Percentiles rank a stretch among this genome's conserved stretches.
These are phyloP conservation scores for Microdon myrmicae DNA, from an alignment of 2,888 invertebrate genomes.

Conservation along the genomic window DNA sequence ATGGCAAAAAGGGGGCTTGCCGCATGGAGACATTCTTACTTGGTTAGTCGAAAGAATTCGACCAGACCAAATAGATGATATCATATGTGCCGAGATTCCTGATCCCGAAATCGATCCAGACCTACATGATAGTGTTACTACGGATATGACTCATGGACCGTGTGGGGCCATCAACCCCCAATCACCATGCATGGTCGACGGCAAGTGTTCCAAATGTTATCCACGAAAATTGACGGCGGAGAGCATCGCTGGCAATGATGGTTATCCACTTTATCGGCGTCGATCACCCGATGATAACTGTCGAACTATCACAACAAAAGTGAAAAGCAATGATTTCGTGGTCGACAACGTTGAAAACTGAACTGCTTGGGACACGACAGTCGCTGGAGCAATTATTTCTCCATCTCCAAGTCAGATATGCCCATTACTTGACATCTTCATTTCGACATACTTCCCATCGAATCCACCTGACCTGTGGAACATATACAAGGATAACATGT, in stretches of 20 bases:
- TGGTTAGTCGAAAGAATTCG: constrained; percentile 1
- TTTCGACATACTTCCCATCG: no score
- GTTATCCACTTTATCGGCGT: constrained; percentile 47
- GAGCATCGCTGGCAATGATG: constrained; percentile 58
- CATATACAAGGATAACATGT: no score
- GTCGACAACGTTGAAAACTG: no score
- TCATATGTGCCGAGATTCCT: neutral
- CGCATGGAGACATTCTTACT: constrained; percentile 2
- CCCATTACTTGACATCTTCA: no score
- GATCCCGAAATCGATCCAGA: neutral
- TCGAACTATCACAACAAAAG: constrained; percentile 27
- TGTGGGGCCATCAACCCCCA: constrained; percentile 46
- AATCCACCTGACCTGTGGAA: no score
- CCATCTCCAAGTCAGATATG: no score
- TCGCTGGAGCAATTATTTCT: no score
- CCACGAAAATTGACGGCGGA: constrained; percentile 53
- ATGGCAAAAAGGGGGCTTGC: constrained; percentile 1
- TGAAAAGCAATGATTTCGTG: no score
- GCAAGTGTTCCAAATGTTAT: constrained; percentile 48
- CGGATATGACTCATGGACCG: neutral
- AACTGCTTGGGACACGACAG: no score
- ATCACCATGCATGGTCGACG: constrained; percentile 3
- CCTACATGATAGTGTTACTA: constrained; percentile 3
- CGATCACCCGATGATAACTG: constrained; percentile 39
- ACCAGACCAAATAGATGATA: constrained; percentile 1